Evolutionary conservation across 2,888 invertebrate species (phyloP).

Genomic region (Ormyrus rosae): DNA sequence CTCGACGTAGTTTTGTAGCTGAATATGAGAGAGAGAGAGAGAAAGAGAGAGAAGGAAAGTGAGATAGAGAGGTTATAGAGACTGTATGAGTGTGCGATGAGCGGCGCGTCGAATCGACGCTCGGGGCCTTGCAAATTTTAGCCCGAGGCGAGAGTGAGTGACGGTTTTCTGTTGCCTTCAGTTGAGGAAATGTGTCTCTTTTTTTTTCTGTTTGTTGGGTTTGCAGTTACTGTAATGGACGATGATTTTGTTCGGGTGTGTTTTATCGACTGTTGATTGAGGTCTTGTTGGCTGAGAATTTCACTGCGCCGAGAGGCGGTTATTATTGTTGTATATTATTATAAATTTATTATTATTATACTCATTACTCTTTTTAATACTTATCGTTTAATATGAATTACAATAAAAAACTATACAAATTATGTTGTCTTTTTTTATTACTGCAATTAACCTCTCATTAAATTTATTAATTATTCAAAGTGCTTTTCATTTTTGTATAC

Average conservation of each 20-base stretch:
- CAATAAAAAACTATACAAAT: constrained; percentile 35
- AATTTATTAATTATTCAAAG: no score
- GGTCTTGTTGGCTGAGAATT: constrained; percentile 18
- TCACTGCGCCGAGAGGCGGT: constrained; percentile 13
- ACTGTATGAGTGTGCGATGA: constrained; percentile 8
- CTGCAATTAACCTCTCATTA: not conserved
- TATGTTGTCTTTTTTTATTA: not conserved
- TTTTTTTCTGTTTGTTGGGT: no score
- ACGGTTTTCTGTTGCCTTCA: no score
- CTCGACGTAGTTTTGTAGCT: constrained; percentile 49
- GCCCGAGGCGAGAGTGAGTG: constrained; percentile 17
- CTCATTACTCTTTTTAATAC: constrained; percentile 23
- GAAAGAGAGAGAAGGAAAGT: not conserved
- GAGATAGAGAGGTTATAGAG: not conserved
- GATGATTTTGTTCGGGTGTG: not conserved
- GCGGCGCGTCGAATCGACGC: not conserved
- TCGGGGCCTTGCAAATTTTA: constrained; percentile 21
- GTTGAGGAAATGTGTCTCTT: not conserved
- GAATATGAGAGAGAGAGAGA: constrained; percentile 6
- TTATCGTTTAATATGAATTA: constrained; percentile 39
- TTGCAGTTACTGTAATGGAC: not conserved
- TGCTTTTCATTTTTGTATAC: no score
- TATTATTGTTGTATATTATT: constrained; percentile 37
- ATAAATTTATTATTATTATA: constrained; percentile 17
- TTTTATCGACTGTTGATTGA: constrained; percentile 3